These are phyloP conservation scores for Xenopus petersii DNA, from an alignment of 2,797 vertebrate species.

Conservation along the genomic window DNA sequence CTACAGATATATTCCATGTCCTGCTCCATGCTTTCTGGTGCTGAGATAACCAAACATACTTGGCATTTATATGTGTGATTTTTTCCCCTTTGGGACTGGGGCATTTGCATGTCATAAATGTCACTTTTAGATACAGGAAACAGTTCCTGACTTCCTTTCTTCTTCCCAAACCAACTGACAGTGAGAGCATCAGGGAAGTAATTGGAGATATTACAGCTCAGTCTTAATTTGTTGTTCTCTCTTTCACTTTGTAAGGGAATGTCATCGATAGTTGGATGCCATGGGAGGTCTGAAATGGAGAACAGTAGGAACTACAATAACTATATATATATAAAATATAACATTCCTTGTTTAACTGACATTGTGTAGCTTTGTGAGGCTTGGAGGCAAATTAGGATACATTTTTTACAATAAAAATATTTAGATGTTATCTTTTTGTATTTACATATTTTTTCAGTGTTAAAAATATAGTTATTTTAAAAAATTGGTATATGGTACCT, in stretches of 20 bases:
- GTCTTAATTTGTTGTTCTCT: neutral
- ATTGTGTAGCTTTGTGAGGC: no score
- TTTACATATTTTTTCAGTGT: no score
- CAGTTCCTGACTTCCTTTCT: slow-evolving; percentile 2
- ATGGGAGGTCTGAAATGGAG: slow-evolving; percentile 26
- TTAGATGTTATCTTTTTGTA: no score
- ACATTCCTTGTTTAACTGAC: no score
- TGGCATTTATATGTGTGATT: slow-evolving; percentile 9
- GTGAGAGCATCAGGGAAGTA: slow-evolving; percentile 13
- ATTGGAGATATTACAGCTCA: slow-evolving; percentile 12
- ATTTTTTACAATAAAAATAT: no score
- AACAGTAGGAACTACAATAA: no score
- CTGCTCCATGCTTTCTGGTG: neutral
- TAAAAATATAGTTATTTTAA: no score
- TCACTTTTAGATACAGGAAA: neutral
- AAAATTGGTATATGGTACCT: no score
- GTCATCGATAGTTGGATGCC: slow-evolving; percentile 10
- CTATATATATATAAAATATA: no score
- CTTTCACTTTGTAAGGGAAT: neutral
- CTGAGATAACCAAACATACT: neutral
- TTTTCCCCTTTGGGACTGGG: neutral
- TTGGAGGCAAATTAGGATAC: no score
- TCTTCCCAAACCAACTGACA: slow-evolving; percentile 6
- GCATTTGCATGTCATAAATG: neutral
- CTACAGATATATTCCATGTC: slow-evolving; percentile 14